Percentiles rank a stretch among this genome's conserved stretches.
These are phyloP conservation scores for Dipodomys ordii DNA, from an alignment of 2,113 vertebrate species.

Conservation along the genomic window DNA sequence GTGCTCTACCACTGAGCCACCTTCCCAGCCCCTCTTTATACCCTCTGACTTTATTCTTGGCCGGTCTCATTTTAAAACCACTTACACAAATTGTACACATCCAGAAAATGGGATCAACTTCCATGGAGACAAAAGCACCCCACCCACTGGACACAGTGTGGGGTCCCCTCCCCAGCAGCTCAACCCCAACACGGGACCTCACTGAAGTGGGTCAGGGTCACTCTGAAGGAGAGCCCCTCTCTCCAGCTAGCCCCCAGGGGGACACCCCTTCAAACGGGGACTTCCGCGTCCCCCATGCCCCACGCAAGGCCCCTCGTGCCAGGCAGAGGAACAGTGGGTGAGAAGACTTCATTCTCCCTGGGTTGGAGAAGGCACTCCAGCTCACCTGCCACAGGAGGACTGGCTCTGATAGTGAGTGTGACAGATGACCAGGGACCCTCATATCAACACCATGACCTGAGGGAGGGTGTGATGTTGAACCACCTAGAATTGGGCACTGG, in stretches of 20 bases:
- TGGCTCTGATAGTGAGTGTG: too few relatives aligned
- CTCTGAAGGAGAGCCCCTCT: too few relatives aligned
- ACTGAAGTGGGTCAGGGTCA: background rate
- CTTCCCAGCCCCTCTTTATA: background rate
- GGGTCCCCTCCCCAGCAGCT: accelerated
- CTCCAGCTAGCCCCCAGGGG: background rate
- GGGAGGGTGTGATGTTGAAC: too few relatives aligned
- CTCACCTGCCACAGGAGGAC: background rate
- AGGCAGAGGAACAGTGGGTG: background rate
- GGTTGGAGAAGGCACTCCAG: background rate
- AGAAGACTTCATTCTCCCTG: background rate
- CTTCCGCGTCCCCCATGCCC: too few relatives aligned
- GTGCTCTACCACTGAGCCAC: too few relatives aligned
- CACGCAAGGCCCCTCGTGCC: too few relatives aligned
- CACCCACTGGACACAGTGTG: background rate
- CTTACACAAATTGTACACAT: background rate
- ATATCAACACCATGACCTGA: too few relatives aligned
- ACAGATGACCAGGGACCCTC: too few relatives aligned
- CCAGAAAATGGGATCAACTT: background rate
- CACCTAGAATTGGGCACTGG: too few relatives aligned
- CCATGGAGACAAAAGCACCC: background rate
- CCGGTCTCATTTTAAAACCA: background rate
- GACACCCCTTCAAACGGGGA: background rate
- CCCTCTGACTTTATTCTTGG: background rate
- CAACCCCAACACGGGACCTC: background rate